Evolutionary conservation across 1,140 invertebrate species (phyloP), one percentile per base, ranked within the genome.

Genomic region (Caerostris extrusa): DNA sequence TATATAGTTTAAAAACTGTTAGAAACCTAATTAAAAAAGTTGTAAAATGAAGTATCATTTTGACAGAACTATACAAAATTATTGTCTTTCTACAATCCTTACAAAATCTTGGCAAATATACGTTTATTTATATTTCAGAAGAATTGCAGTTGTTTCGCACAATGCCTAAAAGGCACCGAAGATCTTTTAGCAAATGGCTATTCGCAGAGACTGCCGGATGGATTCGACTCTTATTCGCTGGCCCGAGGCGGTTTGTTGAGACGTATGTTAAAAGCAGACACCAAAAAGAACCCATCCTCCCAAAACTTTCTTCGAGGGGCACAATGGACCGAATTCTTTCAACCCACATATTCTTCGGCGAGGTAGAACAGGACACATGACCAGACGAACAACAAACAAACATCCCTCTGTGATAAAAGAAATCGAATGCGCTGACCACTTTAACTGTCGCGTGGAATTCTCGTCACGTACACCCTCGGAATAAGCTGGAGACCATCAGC

Each of bases 381-480:
- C 4, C 55, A 85, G n/a, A 7, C 5, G 19, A 77, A 77, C 71
- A 77, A 34, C 34, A 34, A 34, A 34, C 83, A 60, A 85, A 85
- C 19, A 85, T 85, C 34, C 77, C 56, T 5, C 58, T 50, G 34
- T 17, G 83, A 57, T 85, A 58, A 85, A 85, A 85, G 53, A 7
- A 60, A 56, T 12, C 57, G 57, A 85, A 85, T 60, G 57, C 5
- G 55, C 58, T 58, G 56, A 85, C 83, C 83, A 85, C 83, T 85
- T 85, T 19, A 85, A 85, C 83, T 60, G 56, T 85, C 83, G 19
- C 17, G 7, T n/a, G 3, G 56, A 3, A 85, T 85, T 85, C 83
- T 19, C 56, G n/a, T 60, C 83, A 85, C 83, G 83, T 85, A 17
- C n/a, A 50, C 12, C 71, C 7, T 53, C 71, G 34, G 71, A 77